Evolutionary conservation across 2,113 vertebrate species (phyloP), one percentile per base, ranked within the genome.

Genomic region (Glaucomys volans): DNA sequence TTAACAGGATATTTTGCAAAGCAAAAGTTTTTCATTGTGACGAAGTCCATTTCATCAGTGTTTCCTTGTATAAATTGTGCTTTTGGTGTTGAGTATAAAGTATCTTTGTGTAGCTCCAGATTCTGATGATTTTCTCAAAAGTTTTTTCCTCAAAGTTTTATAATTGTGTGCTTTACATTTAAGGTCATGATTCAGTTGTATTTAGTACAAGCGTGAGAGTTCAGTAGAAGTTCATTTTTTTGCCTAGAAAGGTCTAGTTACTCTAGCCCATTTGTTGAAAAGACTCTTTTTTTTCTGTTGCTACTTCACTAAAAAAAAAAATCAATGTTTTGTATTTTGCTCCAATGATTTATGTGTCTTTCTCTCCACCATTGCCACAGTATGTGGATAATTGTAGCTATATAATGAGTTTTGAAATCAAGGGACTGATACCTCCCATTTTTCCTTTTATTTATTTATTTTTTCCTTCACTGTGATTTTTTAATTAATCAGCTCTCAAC

Each of bases 391-490:
- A 75, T n/a, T 26, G 6, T 44, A 81, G 52, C 44, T 52, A 11
- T 30, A 2, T 50, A 92, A 37, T 54, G 44, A 77, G 57, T 62
- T 40, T 52, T 92, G 22, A 90, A 86, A 82, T 95, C 52, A 59
- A 77, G 9, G 44, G 24, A 72, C 62, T 59, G 12, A 79, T 72
- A 54, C 52, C 35, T 91, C 50, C 6, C 13, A 67, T 14, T 50
- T 92, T 47, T 47, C 44, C 44, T 47, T 47, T 47, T 47, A 8
- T 74, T 30, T 66, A 75, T 84, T 77, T 57, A 30, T 90, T 75
- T 82, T 76, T 87, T 83, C 32, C 62, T 90, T 96, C 89, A 62
- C 44, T 91, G 71, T 91, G 18, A 90, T 69, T 66, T 96, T 79
- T 88, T 91, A 79, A 50, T 93, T 77, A 71, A 75, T 47, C 9